Base-by-base conservation (phyloP, 1,140 invertebrate genomes). In the Micrasema longulum region DNA sequence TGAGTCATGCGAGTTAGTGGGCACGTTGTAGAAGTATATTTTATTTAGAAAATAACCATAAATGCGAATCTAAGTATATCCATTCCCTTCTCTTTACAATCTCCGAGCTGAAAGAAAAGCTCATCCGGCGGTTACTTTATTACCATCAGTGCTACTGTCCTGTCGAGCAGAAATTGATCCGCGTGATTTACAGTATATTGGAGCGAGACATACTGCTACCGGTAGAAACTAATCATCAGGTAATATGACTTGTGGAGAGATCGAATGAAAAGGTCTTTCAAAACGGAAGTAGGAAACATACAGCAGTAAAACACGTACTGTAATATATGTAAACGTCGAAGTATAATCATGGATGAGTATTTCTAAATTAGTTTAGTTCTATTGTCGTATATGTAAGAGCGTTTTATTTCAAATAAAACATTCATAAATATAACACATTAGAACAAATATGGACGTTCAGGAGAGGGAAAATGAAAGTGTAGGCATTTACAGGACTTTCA, bases 101-200 rank as follows among this genome's bases (percentile, higher is more conserved):
- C 18, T 20, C 35, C 36, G 18, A 60, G 7, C 16, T 60, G 16
- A 18, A 6, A 38, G 35, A 41, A 60, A 22, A 43, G 55, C 55
- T 10, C 23, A 53, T 18, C 55, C 9, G 6, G 3, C 14, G 22
- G 20, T 31, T 60, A 18, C 35, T 38, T 60, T 60, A 60, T 60
- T 41, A 18, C 36, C 35, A 41, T 11, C 55, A 26, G 22, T 45
- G 60, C 60, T 64, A 64, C 60, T 47, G 55, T 60, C 14, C 36
- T 60, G 60, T 47, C 60, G 60, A 20, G 14, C 41, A 64, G 55
- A 60, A 60, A 41, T 45, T 64, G 43, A 47, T 22, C 43, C 60
- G 12, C 12, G 22, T 64, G 60, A 64, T 64, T 64, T 64, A 47
- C 60, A 64, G 60, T 64, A 26, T 64, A 64, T 64, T 47, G 60